These are phyloP conservation scores for Molorchus minor DNA, from an alignment of 2,888 invertebrate genomes.

Conservation along the genomic window DNA sequence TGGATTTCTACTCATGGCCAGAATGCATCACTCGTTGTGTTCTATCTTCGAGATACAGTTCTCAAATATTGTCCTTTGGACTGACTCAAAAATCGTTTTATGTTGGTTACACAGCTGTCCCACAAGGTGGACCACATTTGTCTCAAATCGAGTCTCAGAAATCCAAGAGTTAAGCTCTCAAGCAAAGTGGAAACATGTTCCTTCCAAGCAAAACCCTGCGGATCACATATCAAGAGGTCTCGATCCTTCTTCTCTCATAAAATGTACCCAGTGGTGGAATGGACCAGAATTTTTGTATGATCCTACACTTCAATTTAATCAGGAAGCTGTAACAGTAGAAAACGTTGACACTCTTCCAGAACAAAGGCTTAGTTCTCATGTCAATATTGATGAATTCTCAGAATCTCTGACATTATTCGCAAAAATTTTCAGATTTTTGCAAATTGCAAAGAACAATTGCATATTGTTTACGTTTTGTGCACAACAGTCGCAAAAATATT, in stretches of 20 bases:
- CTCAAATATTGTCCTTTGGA: slow-evolving; percentile 20
- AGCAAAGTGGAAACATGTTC: slow-evolving; percentile 25
- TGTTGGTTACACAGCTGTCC: slow-evolving; percentile 24
- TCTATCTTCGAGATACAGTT: slow-evolving; percentile 2
- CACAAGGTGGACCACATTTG: slow-evolving; percentile 27
- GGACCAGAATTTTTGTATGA: too few species aligned
- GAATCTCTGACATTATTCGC: neutral
- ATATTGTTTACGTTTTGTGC: neutral
- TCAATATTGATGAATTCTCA: neutral
- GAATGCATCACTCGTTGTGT: slow-evolving; percentile 4
- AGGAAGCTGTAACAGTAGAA: too few species aligned
- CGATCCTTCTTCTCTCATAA: neutral
- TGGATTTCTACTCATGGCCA: slow-evolving; percentile 20
- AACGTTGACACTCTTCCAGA: too few species aligned
- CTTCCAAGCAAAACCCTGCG: slow-evolving; percentile 20
- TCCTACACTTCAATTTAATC: too few species aligned
- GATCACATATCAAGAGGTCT: neutral
- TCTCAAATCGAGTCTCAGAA: slow-evolving; percentile 30
- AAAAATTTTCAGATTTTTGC: neutral
- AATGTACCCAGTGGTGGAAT: too few species aligned
- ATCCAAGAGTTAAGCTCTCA: slow-evolving; percentile 27
- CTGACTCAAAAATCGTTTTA: slow-evolving; percentile 27
- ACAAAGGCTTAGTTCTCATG: too few species aligned
- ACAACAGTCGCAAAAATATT: neutral
- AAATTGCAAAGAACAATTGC: neutral